Conservation (phyloP, 2,113 vertebrate genomes). For the Syngnathus typhle region DNA sequence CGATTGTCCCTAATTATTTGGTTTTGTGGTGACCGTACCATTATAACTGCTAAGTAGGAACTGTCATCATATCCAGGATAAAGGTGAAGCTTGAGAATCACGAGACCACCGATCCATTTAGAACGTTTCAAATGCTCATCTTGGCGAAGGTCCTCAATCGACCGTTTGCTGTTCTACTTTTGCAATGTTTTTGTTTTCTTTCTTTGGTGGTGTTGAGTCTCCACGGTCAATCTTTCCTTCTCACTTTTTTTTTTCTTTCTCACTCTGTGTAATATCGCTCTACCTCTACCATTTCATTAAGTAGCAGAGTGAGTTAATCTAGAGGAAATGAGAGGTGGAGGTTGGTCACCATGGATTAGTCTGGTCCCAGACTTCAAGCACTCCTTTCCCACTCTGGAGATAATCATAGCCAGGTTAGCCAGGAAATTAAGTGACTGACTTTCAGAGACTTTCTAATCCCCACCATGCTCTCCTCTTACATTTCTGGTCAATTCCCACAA, state of each 20-base stretch:
- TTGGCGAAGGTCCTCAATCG: background rate
- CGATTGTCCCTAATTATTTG: background rate
- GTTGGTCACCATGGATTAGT: slow-evolving; percentile 67
- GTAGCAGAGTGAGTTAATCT: slow-evolving; percentile 61
- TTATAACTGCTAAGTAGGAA: background rate
- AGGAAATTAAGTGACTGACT: slow-evolving; percentile 68
- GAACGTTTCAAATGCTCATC: background rate
- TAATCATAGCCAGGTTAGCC: slow-evolving; percentile 66
- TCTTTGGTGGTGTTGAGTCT: background rate
- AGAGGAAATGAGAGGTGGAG: slow-evolving; percentile 66
- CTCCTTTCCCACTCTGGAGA: slow-evolving; percentile 61
- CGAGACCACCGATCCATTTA: background rate
- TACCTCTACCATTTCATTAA: slow-evolving; percentile 54
- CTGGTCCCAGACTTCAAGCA: slow-evolving; percentile 65
- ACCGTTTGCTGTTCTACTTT: background rate
- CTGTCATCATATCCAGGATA: background rate
- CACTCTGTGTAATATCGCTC: slow-evolving; percentile 26
- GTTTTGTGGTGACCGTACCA: background rate
- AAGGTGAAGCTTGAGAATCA: background rate
- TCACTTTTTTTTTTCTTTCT: slow-evolving; percentile 6
- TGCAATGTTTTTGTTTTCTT: slow-evolving; percentile 1
- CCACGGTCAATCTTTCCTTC: slow-evolving; percentile 1
- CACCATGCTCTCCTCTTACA: slow-evolving; percentile 45
- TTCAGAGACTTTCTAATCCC: slow-evolving; percentile 56
- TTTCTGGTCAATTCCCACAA: slow-evolving; percentile 45